Percentiles rank a stretch among this genome's conserved stretches.
Evolutionary conservation across 2,113 vertebrate species (phyloP).

Genomic region (Ellobius talpinus): DNA sequence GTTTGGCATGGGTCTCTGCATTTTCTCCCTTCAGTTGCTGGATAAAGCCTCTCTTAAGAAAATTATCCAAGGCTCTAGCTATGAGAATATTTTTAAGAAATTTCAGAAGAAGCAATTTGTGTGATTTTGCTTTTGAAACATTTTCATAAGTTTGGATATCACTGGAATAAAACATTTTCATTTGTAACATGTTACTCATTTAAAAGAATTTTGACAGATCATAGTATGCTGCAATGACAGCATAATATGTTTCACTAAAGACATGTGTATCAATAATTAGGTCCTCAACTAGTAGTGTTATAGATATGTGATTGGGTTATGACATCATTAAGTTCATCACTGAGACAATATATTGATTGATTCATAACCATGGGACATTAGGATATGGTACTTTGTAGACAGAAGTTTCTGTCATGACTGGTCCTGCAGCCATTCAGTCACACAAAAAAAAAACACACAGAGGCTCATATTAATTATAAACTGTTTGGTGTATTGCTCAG

Average conservation of each 20-base stretch:
- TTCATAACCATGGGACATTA: background rate
- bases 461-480: too few species aligned
- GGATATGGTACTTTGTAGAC: too few species aligned
- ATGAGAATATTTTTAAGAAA: background rate
- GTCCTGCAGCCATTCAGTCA: too few species aligned
- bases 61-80: too few species aligned
- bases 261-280: too few species aligned
- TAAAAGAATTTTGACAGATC: background rate
- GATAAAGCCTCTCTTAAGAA: too few species aligned
- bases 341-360: background rate
- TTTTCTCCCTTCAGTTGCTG: too few species aligned
- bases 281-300: background rate
- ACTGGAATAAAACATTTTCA: background rate
- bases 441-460: too few species aligned
- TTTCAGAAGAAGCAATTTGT: background rate
- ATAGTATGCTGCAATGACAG: background rate
- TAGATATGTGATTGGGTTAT: background rate
- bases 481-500: too few species aligned
- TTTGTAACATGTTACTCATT: background rate
- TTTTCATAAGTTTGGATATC: background rate
- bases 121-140: background rate
- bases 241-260: background rate
- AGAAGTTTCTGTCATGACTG: too few species aligned
- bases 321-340: background rate
- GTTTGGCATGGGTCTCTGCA: too few species aligned